Conservation (phyloP, 2,888 invertebrate species). For the Pilophorus perplexus region DNA sequence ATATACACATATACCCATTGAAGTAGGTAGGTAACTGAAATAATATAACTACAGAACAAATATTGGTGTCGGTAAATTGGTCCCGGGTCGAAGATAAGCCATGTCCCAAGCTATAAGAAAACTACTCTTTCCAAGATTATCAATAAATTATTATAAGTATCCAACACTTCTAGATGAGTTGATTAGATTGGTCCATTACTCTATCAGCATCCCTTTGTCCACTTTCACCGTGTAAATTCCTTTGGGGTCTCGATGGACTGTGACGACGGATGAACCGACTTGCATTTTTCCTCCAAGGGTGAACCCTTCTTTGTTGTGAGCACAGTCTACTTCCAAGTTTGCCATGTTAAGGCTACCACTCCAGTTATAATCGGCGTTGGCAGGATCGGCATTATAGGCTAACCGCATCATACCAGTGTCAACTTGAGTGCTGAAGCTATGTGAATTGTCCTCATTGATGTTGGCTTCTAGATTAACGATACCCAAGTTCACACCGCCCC, state of each 20-base stretch:
- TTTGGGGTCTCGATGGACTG: conserved; percentile 8
- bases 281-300: conserved; percentile 11
- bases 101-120: too few relatives aligned
- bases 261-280: not conserved
- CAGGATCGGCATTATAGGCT: not conserved
- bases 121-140: too few relatives aligned
- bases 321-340: conserved; percentile 18
- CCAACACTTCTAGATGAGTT: not conserved
- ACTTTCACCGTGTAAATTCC: conserved; percentile 1
- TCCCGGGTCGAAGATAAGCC: too few relatives aligned
- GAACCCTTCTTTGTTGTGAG: not conserved
- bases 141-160: not conserved
- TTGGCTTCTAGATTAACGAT: not conserved
- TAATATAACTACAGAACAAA: too few relatives aligned
- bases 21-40: too few relatives aligned
- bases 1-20: too few relatives aligned
- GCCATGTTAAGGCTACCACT: conserved; percentile 15
- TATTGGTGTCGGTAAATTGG: too few relatives aligned
- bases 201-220: not conserved
- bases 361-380: not conserved
- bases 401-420: conserved; percentile 5
- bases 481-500: conserved; percentile 10
- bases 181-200: not conserved
- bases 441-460: not conserved
- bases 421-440: not conserved